Conservation (phyloP, 2,113 vertebrate species). For the Lampris megalopsis region DNA sequence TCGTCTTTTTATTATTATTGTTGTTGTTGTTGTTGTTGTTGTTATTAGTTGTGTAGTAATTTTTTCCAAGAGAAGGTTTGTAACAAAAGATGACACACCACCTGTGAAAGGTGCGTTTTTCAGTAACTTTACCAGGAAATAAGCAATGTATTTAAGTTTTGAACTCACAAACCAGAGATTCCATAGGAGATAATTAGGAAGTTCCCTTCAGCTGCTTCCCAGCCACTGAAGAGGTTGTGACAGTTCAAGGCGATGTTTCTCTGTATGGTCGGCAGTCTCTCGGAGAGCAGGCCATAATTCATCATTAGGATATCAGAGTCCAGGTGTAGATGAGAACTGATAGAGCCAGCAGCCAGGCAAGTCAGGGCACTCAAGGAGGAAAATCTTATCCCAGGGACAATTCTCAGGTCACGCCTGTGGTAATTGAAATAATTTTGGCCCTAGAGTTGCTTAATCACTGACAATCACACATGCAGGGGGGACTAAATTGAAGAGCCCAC, state of each 20-base stretch:
- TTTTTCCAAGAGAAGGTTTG: background rate
- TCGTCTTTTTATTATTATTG: background rate
- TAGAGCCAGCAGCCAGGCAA: constrained; percentile 91
- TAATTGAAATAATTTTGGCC: constrained; percentile 98
- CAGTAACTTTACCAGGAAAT: background rate
- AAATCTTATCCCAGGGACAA: constrained; percentile 96
- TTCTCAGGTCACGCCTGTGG: constrained; percentile 91
- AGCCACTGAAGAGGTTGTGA: constrained; percentile 81
- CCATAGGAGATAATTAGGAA: constrained; percentile 88
- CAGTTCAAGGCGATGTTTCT: constrained; percentile 89
- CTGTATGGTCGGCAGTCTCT: constrained; percentile 88
- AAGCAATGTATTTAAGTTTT: background rate
- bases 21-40: background rate
- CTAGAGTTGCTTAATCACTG: constrained; percentile 96
- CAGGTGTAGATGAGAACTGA: constrained; percentile 98
- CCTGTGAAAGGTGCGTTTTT: background rate
- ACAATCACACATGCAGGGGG: constrained; percentile 89
- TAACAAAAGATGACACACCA: too few species aligned
- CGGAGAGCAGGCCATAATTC: constrained; percentile 93
- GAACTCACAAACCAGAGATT: constrained; percentile 61
- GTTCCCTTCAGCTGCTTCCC: constrained; percentile 84
- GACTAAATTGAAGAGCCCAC: constrained; percentile 85
- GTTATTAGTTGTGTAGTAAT: background rate
- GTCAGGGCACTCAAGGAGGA: constrained; percentile 87
- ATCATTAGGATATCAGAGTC: constrained; percentile 99